Conservation (phyloP, 2,797 vertebrate genomes). For the Molothrus aeneus region DNA sequence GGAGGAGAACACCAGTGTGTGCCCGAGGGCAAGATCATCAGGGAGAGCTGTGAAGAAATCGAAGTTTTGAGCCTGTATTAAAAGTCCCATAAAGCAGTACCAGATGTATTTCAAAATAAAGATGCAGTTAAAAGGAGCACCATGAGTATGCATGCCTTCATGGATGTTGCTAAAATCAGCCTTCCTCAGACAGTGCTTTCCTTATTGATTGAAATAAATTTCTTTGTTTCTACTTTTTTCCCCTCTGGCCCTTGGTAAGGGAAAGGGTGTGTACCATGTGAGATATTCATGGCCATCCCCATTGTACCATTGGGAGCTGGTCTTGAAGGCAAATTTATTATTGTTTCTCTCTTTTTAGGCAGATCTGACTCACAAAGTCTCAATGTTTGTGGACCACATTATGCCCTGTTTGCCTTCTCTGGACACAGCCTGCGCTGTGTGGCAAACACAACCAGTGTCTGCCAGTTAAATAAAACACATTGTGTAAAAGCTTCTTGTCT, state of each 20-base stretch:
- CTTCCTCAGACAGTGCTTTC: not conserved
- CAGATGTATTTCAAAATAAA: not conserved
- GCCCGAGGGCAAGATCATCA: fast-evolving
- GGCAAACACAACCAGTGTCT: not conserved
- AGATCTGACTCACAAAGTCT: not conserved
- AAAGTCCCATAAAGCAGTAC: not conserved
- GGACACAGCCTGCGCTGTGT: not conserved
- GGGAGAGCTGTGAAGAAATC: not conserved
- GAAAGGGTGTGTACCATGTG: fast-evolving
- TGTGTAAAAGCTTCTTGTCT: not conserved
- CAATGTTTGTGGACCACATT: not conserved
- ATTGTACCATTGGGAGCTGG: fast-evolving
- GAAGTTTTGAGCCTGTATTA: not conserved
- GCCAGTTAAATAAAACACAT: not conserved
- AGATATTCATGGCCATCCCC: not conserved
- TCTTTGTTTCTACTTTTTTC: not conserved
- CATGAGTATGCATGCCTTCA: not conserved
- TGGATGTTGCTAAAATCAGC: not conserved
- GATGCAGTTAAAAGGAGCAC: not conserved
- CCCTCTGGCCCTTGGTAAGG: not conserved
- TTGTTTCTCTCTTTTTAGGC: not conserved
- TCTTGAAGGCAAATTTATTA: not conserved
- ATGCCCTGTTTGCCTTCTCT: not conserved
- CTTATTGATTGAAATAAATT: not conserved
- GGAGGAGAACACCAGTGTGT: not conserved